phyloP scores from a whole-genome alignment of 2,888 invertebrate genomes.

The Mimachlamys varia region DNA sequence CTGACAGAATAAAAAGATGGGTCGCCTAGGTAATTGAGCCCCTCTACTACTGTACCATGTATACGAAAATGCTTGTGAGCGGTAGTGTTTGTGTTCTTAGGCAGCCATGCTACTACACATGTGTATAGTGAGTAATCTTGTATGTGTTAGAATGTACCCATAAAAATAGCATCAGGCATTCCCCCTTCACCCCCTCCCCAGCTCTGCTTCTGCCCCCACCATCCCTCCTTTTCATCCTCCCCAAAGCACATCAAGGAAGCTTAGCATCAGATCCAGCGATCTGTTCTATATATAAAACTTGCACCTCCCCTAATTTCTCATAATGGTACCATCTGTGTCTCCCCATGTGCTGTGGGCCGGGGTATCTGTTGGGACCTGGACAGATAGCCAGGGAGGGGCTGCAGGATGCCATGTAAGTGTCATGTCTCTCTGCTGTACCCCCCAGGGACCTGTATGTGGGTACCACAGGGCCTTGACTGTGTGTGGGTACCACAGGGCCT shows the following conservation, averaged over 20 bases:
- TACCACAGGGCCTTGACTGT: not conserved
- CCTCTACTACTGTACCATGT: conserved; percentile 38
- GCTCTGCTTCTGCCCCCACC: not conserved
- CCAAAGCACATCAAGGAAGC: conserved; percentile 31
- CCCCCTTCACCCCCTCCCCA: conserved; percentile 22
- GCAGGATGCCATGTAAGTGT: not conserved
- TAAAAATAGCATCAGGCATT: conserved; percentile 9
- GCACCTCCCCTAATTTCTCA: conserved; percentile 20
- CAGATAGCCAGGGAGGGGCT: conserved; percentile 29
- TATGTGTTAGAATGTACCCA: conserved; percentile 38
- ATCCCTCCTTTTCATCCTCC: not conserved
- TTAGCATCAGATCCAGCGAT: not conserved
- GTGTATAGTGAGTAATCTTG: conserved; percentile 34
- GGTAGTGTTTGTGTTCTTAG: conserved; percentile 21
- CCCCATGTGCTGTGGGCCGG: not conserved
- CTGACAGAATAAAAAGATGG: conserved; percentile 42
- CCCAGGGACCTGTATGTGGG: not conserved
- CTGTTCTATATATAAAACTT: not conserved
- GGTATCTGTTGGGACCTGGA: conserved; percentile 19
- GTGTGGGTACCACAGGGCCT: not conserved
- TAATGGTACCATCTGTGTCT: conserved; percentile 3
- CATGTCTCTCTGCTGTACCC: not conserved
- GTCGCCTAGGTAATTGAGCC: conserved; percentile 45
- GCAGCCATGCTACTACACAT: conserved; percentile 32
- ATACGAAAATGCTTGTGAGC: conserved; percentile 38